These are phyloP conservation scores for Aphaenogaster rudis DNA, from an alignment of 1,140 invertebrate species.

Conservation along the genomic window DNA sequence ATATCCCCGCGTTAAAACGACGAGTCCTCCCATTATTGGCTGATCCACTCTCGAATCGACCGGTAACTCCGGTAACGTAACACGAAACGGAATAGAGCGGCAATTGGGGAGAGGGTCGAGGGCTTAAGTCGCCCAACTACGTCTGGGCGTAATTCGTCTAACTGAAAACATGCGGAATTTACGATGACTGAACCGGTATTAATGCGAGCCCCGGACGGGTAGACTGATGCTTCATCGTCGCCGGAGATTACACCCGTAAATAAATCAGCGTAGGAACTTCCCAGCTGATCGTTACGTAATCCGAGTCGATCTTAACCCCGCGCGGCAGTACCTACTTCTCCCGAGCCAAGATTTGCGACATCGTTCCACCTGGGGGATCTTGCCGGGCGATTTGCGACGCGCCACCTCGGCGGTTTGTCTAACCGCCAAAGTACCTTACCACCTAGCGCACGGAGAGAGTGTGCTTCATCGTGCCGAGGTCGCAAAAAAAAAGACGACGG, in stretches of 20 bases:
- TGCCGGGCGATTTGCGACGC: conserved; percentile 63
- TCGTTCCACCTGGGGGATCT: conserved; percentile 61
- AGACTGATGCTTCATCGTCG: conserved; percentile 63
- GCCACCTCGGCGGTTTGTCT: conserved; percentile 61
- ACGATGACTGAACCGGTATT: conserved; percentile 61
- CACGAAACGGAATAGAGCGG: conserved; percentile 37
- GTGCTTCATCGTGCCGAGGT: conserved; percentile 37
- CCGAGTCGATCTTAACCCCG: conserved; percentile 61
- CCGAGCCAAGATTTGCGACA: conserved; percentile 59
- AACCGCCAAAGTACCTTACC: conserved; percentile 51
- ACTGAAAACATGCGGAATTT: conserved; percentile 61
- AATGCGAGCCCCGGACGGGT: conserved; percentile 49
- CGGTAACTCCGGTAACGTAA: conserved; percentile 44
- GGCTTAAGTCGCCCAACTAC: conserved; percentile 49
- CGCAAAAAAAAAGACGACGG: conserved; percentile 13
- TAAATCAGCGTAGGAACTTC: conserved; percentile 61
- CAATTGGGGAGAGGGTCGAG: conserved; percentile 22
- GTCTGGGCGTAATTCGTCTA: conserved; percentile 38
- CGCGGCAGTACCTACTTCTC: conserved; percentile 31
- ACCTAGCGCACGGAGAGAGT: background rate
- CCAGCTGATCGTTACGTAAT: conserved; percentile 66
- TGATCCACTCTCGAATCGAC: conserved; percentile 46
- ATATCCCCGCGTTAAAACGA: conserved; percentile 48
- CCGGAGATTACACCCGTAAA: conserved; percentile 60
- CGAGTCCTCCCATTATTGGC: conserved; percentile 50